Percentiles rank a stretch among this genome's conserved stretches.
phyloP scores from a whole-genome alignment of 2,113 vertebrate species.

The Heterotilapia buettikoferi region DNA sequence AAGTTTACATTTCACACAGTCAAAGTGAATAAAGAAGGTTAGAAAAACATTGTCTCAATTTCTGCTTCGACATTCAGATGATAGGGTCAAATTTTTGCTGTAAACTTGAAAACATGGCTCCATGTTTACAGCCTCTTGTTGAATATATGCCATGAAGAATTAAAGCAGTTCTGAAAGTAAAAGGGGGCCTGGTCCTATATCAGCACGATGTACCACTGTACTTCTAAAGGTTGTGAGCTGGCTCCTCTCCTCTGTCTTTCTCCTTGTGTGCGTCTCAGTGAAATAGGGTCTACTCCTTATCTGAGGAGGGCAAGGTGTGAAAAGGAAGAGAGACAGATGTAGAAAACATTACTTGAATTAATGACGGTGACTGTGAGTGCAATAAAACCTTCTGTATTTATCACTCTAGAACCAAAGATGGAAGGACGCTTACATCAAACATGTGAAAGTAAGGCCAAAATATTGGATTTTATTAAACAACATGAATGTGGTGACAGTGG shows the following conservation, averaged over 20 bases:
- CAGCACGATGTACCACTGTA: neutral
- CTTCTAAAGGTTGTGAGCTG: neutral
- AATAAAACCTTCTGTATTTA: neutral
- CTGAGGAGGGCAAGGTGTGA: neutral
- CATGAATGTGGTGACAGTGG: neutral
- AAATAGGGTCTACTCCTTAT: neutral
- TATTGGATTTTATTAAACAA: neutral
- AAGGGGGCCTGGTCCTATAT: neutral
- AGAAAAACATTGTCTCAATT: neutral
- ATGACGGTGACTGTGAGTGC: neutral
- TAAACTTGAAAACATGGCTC: neutral
- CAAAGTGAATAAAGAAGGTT: neutral
- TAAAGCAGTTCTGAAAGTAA: neutral
- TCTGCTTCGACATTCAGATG: neutral
- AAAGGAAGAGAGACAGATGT: neutral
- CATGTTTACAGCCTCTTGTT: neutral
- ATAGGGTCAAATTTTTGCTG: neutral
- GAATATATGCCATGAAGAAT: neutral
- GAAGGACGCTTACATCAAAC: neutral
- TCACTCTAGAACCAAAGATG: neutral
- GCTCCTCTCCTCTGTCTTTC: neutral
- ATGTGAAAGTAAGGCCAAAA: neutral
- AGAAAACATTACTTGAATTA: neutral
- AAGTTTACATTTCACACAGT: neutral
- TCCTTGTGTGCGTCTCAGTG: neutral